A percentile compares a stretch with the other conserved stretches of the same genome.
phyloP scores from a whole-genome alignment of 2,113 vertebrate species.

The Rattus rattus region DNA sequence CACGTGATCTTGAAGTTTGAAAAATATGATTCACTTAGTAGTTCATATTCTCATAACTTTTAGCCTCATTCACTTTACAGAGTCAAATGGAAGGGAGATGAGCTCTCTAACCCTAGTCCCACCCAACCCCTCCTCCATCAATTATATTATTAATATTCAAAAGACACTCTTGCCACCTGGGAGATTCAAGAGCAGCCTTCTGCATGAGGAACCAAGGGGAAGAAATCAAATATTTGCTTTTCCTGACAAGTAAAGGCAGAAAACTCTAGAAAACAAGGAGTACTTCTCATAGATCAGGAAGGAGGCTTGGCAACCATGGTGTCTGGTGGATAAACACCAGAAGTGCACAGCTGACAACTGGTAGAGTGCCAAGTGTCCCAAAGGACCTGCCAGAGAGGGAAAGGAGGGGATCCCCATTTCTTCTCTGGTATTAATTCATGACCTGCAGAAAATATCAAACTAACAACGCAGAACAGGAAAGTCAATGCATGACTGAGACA shows the following conservation, averaged over 20 bases:
- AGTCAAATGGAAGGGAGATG: not conserved
- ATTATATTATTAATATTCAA: not conserved
- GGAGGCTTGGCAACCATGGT: not conserved
- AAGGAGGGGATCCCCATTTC: not conserved
- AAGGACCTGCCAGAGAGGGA: not conserved
- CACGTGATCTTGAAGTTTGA: not conserved
- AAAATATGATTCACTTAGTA: not conserved
- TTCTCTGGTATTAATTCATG: not conserved
- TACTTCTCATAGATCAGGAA: not conserved
- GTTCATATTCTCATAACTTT: not conserved
- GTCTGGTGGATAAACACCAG: not conserved
- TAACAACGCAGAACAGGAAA: not conserved
- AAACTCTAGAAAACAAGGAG: not conserved
- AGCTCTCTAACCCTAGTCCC: not conserved
- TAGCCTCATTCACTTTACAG: not conserved
- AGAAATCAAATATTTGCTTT: not conserved
- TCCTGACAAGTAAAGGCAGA: not conserved
- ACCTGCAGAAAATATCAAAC: not conserved
- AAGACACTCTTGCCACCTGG: not conserved
- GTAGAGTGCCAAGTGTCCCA: not conserved
- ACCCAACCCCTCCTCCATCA: not conserved
- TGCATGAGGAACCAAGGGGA: not conserved
- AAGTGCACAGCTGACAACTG: not conserved
- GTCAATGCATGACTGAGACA: not conserved
- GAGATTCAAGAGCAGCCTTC: not conserved